These are phyloP conservation scores for Scortum barcoo DNA, from an alignment of 2,113 vertebrate species.

Conservation along the genomic window DNA sequence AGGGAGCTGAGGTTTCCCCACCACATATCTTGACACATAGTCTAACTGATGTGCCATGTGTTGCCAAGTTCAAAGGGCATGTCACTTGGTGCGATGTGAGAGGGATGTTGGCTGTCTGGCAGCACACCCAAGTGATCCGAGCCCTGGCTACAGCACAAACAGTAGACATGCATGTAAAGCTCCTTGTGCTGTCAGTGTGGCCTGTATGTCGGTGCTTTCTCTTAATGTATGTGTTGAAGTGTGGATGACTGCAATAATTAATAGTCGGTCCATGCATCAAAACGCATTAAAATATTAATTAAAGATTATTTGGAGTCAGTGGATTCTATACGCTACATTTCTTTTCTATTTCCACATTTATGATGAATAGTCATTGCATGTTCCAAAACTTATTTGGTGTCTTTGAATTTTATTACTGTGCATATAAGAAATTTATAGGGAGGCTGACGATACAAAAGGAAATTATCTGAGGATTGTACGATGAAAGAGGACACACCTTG, in stretches of 20 bases:
- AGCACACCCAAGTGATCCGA: not conserved
- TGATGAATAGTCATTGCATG: not conserved
- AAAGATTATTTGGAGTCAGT: not conserved
- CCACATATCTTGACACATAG: not conserved
- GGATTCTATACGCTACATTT: not conserved
- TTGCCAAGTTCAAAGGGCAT: constrained; percentile 24
- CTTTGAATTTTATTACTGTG: not conserved
- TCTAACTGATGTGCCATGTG: constrained; percentile 3
- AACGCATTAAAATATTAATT: not conserved
- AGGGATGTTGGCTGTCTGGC: constrained; percentile 6
- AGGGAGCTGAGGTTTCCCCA: not conserved
- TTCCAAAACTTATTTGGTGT: not conserved
- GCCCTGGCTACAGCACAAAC: not conserved
- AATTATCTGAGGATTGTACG: not conserved
- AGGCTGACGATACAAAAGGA: not conserved
- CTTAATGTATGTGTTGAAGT: not conserved
- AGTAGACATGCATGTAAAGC: not conserved
- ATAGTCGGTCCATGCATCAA: not conserved
- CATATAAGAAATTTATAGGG: not conserved
- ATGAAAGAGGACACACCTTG: not conserved
- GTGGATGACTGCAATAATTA: not conserved
- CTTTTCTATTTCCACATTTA: not conserved
- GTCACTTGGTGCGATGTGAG: constrained; percentile 16
- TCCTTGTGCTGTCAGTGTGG: not conserved
- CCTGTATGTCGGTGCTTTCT: not conserved